A percentile compares a stretch with the other conserved stretches of the same genome.
Evolutionary conservation across 1,140 invertebrate species (phyloP).

Genomic region (Plodia interpunctella): DNA sequence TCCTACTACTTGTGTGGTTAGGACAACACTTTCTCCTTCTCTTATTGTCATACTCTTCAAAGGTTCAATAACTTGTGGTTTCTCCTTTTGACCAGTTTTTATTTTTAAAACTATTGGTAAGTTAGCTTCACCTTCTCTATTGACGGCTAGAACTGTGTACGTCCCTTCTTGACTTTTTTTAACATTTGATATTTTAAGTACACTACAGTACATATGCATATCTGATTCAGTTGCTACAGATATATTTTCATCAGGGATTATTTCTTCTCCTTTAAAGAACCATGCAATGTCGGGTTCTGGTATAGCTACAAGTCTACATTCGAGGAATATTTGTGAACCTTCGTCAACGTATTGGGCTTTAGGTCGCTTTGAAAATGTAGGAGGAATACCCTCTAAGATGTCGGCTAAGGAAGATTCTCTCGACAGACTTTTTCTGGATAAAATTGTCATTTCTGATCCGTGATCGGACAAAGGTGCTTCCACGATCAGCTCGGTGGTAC

Average conservation of each 20-base stretch:
- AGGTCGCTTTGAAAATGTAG: constrained; percentile 93
- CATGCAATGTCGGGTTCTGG: constrained; percentile 93
- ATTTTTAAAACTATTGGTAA: constrained; percentile 90
- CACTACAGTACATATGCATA: constrained; percentile 92
- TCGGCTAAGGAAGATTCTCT: constrained; percentile 93
- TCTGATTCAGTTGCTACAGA: constrained; percentile 87
- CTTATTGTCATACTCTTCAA: constrained; percentile 84
- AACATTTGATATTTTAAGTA: constrained; percentile 87
- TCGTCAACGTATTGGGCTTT: constrained; percentile 90
- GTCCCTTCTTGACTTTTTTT: constrained; percentile 89
- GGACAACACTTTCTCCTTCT: constrained; percentile 86
- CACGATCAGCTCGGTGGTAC: constrained; percentile 92
- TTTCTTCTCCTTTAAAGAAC: constrained; percentile 85
- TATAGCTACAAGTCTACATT: constrained; percentile 91
- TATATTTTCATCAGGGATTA: constrained; percentile 82
- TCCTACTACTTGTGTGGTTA: constrained; percentile 88
- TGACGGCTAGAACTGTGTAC: constrained; percentile 92
- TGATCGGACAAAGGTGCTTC: constrained; percentile 92
- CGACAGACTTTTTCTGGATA: constrained; percentile 89
- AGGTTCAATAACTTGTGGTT: constrained; percentile 89
- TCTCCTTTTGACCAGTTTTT: constrained; percentile 85
- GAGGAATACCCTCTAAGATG: constrained; percentile 93
- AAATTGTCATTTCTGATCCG: constrained; percentile 88
- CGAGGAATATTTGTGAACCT: constrained; percentile 86
- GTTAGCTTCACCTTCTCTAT: constrained; percentile 92